Evolutionary conservation across 2,888 invertebrate genomes (phyloP).

Genomic region (Orthonychiurus folsomi): DNA sequence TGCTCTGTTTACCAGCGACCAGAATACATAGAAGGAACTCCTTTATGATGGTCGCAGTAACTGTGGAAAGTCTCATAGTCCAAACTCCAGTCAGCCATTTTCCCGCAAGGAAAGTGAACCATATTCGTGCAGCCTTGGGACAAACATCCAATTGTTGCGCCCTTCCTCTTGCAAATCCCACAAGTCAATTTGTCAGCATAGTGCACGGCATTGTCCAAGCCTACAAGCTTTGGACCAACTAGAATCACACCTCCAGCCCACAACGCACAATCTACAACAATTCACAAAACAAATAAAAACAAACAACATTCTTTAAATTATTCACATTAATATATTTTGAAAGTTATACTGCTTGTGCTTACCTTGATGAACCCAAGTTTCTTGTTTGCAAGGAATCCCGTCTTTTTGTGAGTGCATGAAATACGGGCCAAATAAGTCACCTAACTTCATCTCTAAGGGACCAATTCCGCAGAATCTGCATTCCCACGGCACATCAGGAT

Average conservation of each 20-base stretch:
- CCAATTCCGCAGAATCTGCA: slow-evolving; percentile 35
- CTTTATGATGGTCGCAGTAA: background rate
- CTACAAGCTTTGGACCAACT: slow-evolving; percentile 28
- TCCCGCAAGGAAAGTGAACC: slow-evolving; percentile 37
- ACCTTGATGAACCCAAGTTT: slow-evolving; percentile 40
- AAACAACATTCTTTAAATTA: slow-evolving; percentile 4
- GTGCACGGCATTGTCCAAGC: slow-evolving; percentile 31
- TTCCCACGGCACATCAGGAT: slow-evolving; percentile 32
- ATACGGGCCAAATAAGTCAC: slow-evolving; percentile 39
- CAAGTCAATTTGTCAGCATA: slow-evolving; percentile 27
- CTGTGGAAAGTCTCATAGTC: slow-evolving; percentile 34
- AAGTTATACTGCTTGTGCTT: background rate
- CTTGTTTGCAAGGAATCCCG: slow-evolving; percentile 14
- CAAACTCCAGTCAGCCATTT: slow-evolving; percentile 32
- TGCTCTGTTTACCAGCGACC: too few species aligned
- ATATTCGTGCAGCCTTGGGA: slow-evolving; percentile 27
- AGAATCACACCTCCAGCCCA: slow-evolving; percentile 35
- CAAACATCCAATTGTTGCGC: slow-evolving; percentile 35
- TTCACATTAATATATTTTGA: background rate
- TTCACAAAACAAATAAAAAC: too few species aligned
- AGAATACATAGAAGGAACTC: background rate
- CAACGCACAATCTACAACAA: slow-evolving; percentile 36
- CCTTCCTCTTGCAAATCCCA: slow-evolving; percentile 26
- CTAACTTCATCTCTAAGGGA: slow-evolving; percentile 32
- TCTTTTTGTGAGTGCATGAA: slow-evolving; percentile 20